These are phyloP conservation scores for Phania funesta DNA, from an alignment of 2,888 invertebrate genomes.

Conservation along the genomic window DNA sequence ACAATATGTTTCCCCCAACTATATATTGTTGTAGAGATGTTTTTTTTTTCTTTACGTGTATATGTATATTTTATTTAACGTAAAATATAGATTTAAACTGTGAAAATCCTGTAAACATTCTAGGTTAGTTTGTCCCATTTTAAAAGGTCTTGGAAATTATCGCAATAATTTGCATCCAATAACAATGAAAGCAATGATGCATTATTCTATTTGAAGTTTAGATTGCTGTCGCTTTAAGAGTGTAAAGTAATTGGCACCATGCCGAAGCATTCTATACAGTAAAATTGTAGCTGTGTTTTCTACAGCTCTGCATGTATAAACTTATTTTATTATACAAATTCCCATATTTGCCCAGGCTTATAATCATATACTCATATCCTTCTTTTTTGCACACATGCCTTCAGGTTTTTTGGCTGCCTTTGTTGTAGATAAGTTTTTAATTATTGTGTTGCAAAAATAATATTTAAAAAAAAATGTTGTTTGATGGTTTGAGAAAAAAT, in stretches of 20 bases:
- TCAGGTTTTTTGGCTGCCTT: too few relatives aligned
- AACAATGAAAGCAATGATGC: not conserved
- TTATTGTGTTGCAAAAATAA: too few relatives aligned
- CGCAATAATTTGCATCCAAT: not conserved
- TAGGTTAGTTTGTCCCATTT: not conserved
- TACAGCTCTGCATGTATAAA: not conserved
- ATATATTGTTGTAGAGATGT: too few relatives aligned
- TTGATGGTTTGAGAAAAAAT: too few relatives aligned
- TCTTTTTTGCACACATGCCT: too few relatives aligned
- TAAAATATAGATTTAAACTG: slow-evolving; percentile 13
- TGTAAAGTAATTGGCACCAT: slow-evolving; percentile 51
- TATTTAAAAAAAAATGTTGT: too few relatives aligned
- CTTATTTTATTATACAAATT: too few relatives aligned
- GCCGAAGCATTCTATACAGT: slow-evolving; percentile 11
- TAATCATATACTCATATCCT: too few relatives aligned
- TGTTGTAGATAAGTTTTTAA: too few relatives aligned
- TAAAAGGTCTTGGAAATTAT: not conserved
- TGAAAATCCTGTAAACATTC: not conserved
- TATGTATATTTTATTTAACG: slow-evolving; percentile 47
- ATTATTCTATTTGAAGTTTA: not conserved
- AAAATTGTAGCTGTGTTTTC: not conserved
- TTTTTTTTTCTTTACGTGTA: too few relatives aligned
- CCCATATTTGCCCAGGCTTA: too few relatives aligned
- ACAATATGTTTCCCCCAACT: too few relatives aligned
- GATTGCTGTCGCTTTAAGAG: slow-evolving; percentile 40